A percentile compares a stretch with the other conserved stretches of the same genome.
Evolutionary conservation across 2,113 vertebrate genomes (phyloP).

Genomic region (Alouatta palliata): DNA sequence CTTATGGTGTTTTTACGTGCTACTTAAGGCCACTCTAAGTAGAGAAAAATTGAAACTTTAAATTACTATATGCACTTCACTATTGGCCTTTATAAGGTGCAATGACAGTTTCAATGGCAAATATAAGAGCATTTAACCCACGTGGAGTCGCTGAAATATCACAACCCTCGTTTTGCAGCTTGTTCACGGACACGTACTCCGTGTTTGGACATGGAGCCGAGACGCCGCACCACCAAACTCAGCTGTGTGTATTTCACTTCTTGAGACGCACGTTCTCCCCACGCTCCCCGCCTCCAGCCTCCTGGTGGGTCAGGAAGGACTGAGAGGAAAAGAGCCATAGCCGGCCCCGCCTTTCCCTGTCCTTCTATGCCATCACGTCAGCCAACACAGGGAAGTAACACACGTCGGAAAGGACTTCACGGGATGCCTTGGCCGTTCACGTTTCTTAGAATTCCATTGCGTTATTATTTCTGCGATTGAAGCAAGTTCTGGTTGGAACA

Average conservation of each 20-base stretch:
- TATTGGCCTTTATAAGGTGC: not conserved
- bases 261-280: fast-evolving
- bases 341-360: not conserved
- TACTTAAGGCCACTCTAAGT: not conserved
- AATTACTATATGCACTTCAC: not conserved
- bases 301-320: not conserved
- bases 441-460: not conserved
- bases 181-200: fast-evolving
- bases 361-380: not conserved
- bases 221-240: fast-evolving
- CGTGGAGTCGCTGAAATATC: not conserved
- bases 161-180: fast-evolving
- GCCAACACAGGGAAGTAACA: not conserved
- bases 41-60: not conserved
- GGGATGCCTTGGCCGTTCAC: not conserved
- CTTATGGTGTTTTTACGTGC: not conserved
- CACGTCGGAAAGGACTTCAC: not conserved
- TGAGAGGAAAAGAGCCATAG: not conserved
- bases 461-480: not conserved
- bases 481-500: not conserved
- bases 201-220: no score
- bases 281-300: not conserved
- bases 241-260: fast-evolving
- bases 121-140: not conserved
- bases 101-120: not conserved